These are phyloP conservation scores for Tangara arthus DNA, from an alignment of 2,797 vertebrate genomes.

Conservation along the genomic window DNA sequence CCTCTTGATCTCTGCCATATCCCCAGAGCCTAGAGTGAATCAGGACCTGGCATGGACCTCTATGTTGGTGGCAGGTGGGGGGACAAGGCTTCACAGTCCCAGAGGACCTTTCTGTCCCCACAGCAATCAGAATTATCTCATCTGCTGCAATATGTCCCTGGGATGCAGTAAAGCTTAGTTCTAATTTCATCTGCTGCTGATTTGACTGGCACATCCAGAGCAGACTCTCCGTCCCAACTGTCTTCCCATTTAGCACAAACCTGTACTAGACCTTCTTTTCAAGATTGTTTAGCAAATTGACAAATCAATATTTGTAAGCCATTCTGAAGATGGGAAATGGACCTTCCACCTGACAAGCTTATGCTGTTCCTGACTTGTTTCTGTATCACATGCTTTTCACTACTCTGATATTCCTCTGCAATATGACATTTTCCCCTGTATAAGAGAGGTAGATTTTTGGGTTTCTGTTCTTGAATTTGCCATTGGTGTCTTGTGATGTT, in stretches of 20 bases:
- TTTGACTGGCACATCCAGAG: neutral
- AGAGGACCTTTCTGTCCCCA: neutral
- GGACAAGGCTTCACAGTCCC: neutral
- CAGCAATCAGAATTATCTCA: neutral
- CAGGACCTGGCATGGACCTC: neutral
- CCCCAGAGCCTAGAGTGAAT: fast-evolving
- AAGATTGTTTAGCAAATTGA: neutral
- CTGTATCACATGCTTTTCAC: neutral
- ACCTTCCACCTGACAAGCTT: neutral
- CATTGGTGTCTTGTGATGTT: neutral
- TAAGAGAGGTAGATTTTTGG: neutral
- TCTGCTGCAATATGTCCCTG: neutral
- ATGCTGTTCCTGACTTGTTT: neutral
- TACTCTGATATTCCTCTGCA: neutral
- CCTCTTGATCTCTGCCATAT: fast-evolving
- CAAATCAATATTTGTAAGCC: neutral
- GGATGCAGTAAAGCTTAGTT: neutral
- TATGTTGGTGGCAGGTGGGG: fast-evolving
- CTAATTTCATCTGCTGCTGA: neutral
- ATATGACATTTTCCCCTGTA: neutral
- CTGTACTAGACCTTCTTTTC: neutral
- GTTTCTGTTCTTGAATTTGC: neutral
- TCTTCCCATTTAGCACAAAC: neutral
- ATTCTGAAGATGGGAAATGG: neutral
- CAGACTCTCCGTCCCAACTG: neutral